These are phyloP conservation scores for Quadroppia sp. DNA, from an alignment of 2,888 invertebrate species.

Conservation along the genomic window DNA sequence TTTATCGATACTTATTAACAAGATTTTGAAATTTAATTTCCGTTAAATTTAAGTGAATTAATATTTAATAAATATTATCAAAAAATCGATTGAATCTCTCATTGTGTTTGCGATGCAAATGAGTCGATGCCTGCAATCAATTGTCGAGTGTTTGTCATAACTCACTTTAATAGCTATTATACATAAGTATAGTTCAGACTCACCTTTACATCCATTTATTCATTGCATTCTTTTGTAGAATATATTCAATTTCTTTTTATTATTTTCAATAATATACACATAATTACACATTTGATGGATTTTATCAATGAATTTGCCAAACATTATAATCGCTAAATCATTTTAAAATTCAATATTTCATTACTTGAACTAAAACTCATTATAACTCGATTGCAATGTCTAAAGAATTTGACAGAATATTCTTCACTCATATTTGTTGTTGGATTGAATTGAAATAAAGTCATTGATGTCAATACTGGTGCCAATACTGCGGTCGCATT, in stretches of 20 bases:
- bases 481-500: conserved; percentile 23
- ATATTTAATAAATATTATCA: neutral
- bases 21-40: too few relatives aligned
- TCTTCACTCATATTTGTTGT: neutral
- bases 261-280: neutral
- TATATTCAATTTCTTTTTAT: neutral
- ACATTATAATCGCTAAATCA: neutral
- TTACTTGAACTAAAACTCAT: neutral
- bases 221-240: neutral
- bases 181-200: neutral
- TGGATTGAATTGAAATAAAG: neutral
- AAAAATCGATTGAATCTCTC: neutral
- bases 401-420: neutral
- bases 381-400: neutral
- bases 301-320: neutral
- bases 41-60: too few relatives aligned
- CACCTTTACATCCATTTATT: neutral
- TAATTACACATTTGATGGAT: neutral
- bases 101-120: neutral
- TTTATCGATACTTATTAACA: too few relatives aligned
- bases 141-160: neutral
- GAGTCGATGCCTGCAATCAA: neutral
- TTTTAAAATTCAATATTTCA: neutral
- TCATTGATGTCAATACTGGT: conserved; percentile 2
- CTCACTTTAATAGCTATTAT: neutral